Base-by-base conservation (phyloP, 1,140 invertebrate species). In the Megalopta genalis region DNA sequence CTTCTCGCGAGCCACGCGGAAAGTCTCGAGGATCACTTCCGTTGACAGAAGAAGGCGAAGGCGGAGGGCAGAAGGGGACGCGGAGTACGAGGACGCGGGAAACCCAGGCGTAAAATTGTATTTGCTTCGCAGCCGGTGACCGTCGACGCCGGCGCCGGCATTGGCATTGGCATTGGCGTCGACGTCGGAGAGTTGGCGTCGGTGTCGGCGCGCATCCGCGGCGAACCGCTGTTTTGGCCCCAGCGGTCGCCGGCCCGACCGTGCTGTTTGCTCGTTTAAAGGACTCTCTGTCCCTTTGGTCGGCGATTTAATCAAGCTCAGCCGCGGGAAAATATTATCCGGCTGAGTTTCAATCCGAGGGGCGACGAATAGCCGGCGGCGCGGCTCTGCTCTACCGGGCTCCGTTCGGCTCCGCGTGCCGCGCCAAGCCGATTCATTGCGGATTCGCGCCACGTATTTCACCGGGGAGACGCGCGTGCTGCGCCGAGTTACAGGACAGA, bases 281-380 rank as follows among this genome's bases (percentile, higher is more conserved):
- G 72, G 57, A 54, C 59, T 62, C 59, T 62, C 25, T 68, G 73
- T 25, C 49, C 25, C 62, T 16, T 27, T 27, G 66, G 37, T 46
- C 46, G 46, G n/a, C 42, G 81, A 60, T 81, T 86, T 88, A 87
- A 88, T 88, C 86, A 84, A 88, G 84, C 87, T 81, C 66, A 70
- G 63, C 57, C 77, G 75, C 72, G 60, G 64, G 71, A 78, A 84
- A 86, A 87, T 86, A 88, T 86, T 65, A 81, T 69, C 57, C 70
- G 46, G 23, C 63, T 64, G 80, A 76, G 77, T 86, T 86, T 86
- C 86, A 81, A 87, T 86, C 67, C 68, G 70, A 78, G 68, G 25
- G 77, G 46, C 69, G 72, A 37, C 63, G 59, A 78, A 79, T 75
- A 37, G 68, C 37, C 79, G 64, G 37, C 42, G 42, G 14, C 37